phyloP scores from a whole-genome alignment of 2,888 invertebrate genomes.

The Tetragonisca angustula region DNA sequence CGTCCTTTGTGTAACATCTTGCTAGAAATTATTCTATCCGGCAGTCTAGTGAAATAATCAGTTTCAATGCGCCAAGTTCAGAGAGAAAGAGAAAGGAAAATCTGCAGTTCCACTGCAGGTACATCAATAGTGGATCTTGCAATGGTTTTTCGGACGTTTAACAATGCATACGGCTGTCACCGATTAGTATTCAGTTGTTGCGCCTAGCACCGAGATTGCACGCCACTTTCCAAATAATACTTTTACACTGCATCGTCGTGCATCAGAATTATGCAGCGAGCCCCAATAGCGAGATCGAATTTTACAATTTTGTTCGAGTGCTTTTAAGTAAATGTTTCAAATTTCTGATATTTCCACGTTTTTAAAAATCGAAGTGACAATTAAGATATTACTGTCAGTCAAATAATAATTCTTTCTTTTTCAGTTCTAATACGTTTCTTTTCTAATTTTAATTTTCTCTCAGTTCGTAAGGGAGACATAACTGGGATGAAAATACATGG shows the following conservation, averaged over 20 bases:
- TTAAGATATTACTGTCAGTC: too few relatives aligned
- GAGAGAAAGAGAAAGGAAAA: background rate
- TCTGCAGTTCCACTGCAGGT: constrained; percentile 2
- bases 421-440: too few relatives aligned
- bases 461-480: too few relatives aligned
- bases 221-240: constrained; percentile 33
- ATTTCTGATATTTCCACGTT: too few relatives aligned
- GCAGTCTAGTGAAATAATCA: constrained; percentile 46
- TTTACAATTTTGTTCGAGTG: background rate
- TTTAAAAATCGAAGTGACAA: background rate
- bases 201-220: background rate
- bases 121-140: constrained; percentile 46
- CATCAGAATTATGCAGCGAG: background rate
- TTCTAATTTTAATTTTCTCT: too few relatives aligned
- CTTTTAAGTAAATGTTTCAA: background rate
- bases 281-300: background rate
- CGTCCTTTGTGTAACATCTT: background rate
- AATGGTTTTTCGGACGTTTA: constrained; percentile 22
- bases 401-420: too few relatives aligned
- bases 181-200: constrained; percentile 33
- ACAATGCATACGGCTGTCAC: constrained; percentile 11
- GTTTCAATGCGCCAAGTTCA: constrained; percentile 19
- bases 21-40: background rate
- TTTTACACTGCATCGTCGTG: constrained; percentile 21
- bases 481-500: too few relatives aligned